Evolutionary conservation across 2,113 vertebrate species (phyloP), one percentile per base, ranked within the genome.

Genomic region (Thinocorus orbignyianus): DNA sequence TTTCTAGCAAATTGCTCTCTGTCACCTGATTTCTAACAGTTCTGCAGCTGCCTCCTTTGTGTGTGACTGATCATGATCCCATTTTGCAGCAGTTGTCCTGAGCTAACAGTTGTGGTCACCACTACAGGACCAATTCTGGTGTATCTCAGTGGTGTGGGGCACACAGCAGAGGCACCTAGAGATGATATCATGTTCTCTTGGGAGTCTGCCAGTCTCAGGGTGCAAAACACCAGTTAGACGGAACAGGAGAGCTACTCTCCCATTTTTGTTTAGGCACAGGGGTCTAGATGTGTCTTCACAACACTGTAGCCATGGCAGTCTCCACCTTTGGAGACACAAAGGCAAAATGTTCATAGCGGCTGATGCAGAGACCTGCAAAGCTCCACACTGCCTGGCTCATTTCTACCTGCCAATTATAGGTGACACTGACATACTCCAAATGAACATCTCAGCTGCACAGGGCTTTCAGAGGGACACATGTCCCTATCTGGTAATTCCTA

Each of bases 121-220:
- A 51, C 24, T 30, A 33, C 25, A 60, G 26, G 17, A 71, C 12
- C 46, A 92, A 8, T 28, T 10, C 54, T 78, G 65, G 13, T 4
- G 10, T 17, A 8, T 25, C 30, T 65, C 37, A 52, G 48, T 73
- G 42, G 24, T 42, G 70, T 70, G 46, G 19, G 44, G 12, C 11
- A 54, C 17, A 48, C 33, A n/a, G n/a, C 58, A 83, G 58, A 3
- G 51, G 7, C 57, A 39, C 30, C 31, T 52, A 10, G 17, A 88
- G 20, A 55, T 25, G 7, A 33, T 13, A 35, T 0, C 1, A 0
- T 28, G 28, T 20, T 70, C 54, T 82, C 7, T 26, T 70, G 23
- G 13, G 31, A 58, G 6, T 54, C 41, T 86, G 54, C 10, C 49
- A 44, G 12, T 17, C 28, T 58, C 41, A 66, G 10, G 19, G 10